Percentiles rank a stretch among this genome's conserved stretches.
These are phyloP conservation scores for Zosterops borbonicus DNA, from an alignment of 2,113 vertebrate species.

Conservation along the genomic window DNA sequence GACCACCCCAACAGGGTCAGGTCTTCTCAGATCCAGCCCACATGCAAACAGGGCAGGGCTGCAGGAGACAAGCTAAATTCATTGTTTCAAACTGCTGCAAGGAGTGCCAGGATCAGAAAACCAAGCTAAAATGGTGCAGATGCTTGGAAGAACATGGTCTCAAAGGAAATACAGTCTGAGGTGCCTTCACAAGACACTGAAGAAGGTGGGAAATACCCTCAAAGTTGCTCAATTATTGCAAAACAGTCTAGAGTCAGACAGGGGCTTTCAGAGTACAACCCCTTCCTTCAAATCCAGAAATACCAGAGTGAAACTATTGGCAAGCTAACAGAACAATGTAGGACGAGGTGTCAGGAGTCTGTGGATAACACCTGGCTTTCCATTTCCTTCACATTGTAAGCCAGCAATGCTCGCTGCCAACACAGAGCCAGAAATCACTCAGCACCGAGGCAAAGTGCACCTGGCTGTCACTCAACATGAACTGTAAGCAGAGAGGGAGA, in stretches of 20 bases:
- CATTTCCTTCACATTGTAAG: background rate
- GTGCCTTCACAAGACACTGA: background rate
- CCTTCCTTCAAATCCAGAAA: constrained; percentile 14
- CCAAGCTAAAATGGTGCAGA: background rate
- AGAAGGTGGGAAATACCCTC: background rate
- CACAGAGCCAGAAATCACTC: constrained; percentile 8
- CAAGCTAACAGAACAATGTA: background rate
- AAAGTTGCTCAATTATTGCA: background rate
- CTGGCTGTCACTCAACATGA: constrained; percentile 14
- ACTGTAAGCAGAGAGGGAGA: background rate
- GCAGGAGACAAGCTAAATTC: background rate
- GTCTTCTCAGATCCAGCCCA: background rate
- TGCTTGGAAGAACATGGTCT: background rate
- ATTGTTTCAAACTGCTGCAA: background rate
- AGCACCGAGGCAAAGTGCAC: background rate
- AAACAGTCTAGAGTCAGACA: background rate
- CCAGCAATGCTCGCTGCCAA: background rate
- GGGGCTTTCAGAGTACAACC: background rate
- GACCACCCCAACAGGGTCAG: background rate
- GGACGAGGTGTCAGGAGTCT: constrained; percentile 12
- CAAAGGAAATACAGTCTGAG: background rate
- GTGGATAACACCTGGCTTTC: constrained; percentile 55
- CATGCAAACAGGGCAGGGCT: background rate
- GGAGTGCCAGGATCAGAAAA: background rate
- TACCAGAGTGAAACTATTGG: background rate